phyloP scores from a whole-genome alignment of 2,113 vertebrate genomes.

The Isichthys henryi region DNA sequence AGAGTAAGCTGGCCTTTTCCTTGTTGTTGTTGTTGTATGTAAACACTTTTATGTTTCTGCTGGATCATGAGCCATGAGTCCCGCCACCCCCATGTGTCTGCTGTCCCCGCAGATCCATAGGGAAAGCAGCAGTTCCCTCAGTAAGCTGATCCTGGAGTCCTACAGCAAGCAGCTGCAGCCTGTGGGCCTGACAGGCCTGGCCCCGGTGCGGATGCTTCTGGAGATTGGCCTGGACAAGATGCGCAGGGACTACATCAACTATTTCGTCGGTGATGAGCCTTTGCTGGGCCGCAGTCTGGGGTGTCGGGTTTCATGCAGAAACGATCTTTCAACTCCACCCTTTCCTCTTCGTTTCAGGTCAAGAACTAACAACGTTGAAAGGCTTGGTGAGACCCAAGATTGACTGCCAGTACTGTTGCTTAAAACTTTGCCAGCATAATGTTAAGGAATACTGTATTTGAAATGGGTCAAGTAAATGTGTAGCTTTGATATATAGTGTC shows the following conservation, averaged over 20 bases:
- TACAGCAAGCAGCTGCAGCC: constrained; percentile 70
- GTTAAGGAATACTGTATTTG: not conserved
- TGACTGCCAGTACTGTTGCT: not conserved
- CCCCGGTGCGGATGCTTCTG: constrained; percentile 80
- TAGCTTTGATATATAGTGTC: not conserved
- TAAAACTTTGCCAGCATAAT: not conserved
- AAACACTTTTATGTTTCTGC: not conserved
- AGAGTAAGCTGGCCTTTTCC: not conserved
- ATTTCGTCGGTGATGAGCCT: constrained; percentile 75
- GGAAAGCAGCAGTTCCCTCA: constrained; percentile 79
- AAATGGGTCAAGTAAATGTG: not conserved
- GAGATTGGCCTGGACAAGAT: constrained; percentile 93
- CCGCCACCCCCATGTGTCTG: not conserved
- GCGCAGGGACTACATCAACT: constrained; percentile 91
- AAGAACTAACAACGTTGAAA: constrained; percentile 81
- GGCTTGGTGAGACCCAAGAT: constrained; percentile 69
- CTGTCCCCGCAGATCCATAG: constrained; percentile 71
- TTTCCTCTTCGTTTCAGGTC: constrained; percentile 60
- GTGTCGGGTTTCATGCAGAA: not conserved
- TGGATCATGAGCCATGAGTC: not conserved
- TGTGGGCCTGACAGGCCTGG: constrained; percentile 65
- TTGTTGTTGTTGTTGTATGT: not conserved
- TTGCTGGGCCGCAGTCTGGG: not conserved
- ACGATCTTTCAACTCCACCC: not conserved
- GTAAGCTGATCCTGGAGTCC: constrained; percentile 81